Percentiles rank a stretch among this genome's conserved stretches.
Conservation (phyloP, 1,140 invertebrate species). For the Meloidogyne hapla region DNA sequence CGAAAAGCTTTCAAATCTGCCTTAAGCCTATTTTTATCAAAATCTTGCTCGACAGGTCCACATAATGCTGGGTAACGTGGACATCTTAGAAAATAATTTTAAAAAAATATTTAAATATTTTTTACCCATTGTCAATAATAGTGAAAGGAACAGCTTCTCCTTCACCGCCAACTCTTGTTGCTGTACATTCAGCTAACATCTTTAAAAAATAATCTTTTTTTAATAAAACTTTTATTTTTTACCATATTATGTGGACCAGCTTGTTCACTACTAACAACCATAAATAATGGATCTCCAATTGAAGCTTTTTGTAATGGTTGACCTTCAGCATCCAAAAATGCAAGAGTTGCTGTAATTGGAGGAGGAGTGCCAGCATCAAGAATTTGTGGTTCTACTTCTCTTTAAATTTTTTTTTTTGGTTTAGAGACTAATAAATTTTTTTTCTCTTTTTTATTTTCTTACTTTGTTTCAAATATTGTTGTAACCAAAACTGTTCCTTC, state of each 20-base stretch:
- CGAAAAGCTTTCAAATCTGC: conserved; percentile 64
- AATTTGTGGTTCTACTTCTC: conserved; percentile 57
- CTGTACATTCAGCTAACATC: conserved; percentile 61
- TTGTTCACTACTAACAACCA: conserved; percentile 61
- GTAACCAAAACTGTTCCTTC: conserved; percentile 63
- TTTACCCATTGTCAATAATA: conserved; percentile 62
- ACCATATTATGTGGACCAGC: conserved; percentile 61
- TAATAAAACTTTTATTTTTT: conserved; percentile 34
- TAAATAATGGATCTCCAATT: conserved; percentile 56
- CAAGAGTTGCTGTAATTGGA: conserved; percentile 57
- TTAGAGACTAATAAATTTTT: no score
- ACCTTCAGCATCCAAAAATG: conserved; percentile 57
- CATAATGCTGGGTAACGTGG: conserved; percentile 63
- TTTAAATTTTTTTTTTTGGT: conserved; percentile 28
- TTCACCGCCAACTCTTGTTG: conserved; percentile 61
- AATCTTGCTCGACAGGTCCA: conserved; percentile 63
- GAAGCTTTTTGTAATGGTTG: conserved; percentile 60
- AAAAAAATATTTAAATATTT: neutral
- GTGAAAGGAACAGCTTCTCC: conserved; percentile 62
- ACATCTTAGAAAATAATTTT: conserved; percentile 40
- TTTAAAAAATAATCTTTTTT: conserved; percentile 33
- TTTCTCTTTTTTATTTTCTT: neutral
- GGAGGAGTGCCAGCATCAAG: conserved; percentile 62
- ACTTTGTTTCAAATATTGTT: conserved; percentile 61
- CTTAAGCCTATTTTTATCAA: conserved; percentile 59